Evolutionary conservation across 2,113 vertebrate genomes (phyloP).

Genomic region (Taurulus bubalis): DNA sequence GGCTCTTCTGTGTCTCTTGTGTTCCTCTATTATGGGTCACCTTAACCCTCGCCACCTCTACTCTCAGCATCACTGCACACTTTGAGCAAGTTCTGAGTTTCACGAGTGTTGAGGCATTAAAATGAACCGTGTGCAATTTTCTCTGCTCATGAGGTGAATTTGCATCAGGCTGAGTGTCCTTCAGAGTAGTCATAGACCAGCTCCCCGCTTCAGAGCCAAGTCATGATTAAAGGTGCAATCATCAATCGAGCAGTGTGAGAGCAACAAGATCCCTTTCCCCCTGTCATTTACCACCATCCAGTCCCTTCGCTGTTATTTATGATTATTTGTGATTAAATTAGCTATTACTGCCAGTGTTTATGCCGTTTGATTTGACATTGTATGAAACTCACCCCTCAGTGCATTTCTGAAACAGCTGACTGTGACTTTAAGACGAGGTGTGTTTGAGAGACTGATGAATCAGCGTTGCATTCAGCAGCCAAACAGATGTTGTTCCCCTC

Average conservation of each 20-base stretch:
- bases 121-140: conserved; percentile 66
- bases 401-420: conserved; percentile 66
- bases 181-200: conserved; percentile 54
- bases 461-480: conserved; percentile 77
- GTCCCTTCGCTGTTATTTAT: conserved; percentile 5
- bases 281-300: conserved; percentile 6
- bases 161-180: conserved; percentile 61
- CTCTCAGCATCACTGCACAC: conserved; percentile 33
- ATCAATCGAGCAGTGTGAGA: conserved; percentile 24
- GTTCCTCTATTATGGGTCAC: conserved; percentile 29
- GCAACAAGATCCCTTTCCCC: not conserved
- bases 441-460: conserved; percentile 76
- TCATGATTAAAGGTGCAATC: conserved; percentile 49
- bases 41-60: conserved; percentile 13
- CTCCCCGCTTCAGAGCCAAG: conserved; percentile 47
- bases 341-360: conserved; percentile 26
- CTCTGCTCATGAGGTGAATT: conserved; percentile 33
- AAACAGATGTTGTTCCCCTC: conserved; percentile 84
- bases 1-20: conserved; percentile 10
- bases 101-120: conserved; percentile 51
- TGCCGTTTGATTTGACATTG: conserved; percentile 45
- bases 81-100: conserved; percentile 45
- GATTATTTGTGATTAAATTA: conserved; percentile 19
- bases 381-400: conserved; percentile 23
- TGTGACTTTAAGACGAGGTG: conserved; percentile 73